Evolutionary conservation across 2,797 vertebrate genomes (phyloP).

Genomic region (Ptychobarbus kaznakovi): DNA sequence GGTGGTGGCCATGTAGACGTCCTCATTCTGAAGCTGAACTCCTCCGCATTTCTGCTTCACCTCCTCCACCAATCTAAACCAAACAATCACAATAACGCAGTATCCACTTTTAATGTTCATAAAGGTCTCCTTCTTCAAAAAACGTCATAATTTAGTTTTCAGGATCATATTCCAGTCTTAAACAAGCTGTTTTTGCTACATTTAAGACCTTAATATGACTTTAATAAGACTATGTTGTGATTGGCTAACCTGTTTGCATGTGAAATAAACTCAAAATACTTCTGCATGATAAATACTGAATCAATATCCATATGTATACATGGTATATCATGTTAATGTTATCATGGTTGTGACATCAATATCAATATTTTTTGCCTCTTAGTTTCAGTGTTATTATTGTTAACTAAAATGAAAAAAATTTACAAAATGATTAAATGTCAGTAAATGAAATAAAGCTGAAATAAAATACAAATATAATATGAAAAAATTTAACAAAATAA

Average conservation of each 20-base stretch:
- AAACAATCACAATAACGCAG: constrained; percentile 2
- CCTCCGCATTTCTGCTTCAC: constrained; percentile 87
- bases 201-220: neutral
- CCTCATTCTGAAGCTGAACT: constrained; percentile 90
- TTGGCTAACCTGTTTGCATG: neutral
- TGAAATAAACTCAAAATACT: neutral
- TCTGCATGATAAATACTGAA: neutral
- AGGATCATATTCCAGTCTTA: neutral
- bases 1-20: constrained; percentile 94
- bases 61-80: constrained; percentile 90
- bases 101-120: neutral
- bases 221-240: neutral
- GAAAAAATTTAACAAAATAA: neutral
- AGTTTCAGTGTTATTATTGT: neutral
- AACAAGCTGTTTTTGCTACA: neutral
- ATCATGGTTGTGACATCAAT: neutral
- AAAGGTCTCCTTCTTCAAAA: neutral
- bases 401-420: neutral
- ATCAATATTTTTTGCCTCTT: neutral
- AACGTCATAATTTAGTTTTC: neutral
- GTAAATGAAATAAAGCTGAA: neutral
- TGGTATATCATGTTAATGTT: neutral
- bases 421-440: neutral
- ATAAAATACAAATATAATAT: neutral
- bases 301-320: neutral